Evolutionary conservation across 2,113 vertebrate species (phyloP).

Genomic region (Budorcas taxicolor): DNA sequence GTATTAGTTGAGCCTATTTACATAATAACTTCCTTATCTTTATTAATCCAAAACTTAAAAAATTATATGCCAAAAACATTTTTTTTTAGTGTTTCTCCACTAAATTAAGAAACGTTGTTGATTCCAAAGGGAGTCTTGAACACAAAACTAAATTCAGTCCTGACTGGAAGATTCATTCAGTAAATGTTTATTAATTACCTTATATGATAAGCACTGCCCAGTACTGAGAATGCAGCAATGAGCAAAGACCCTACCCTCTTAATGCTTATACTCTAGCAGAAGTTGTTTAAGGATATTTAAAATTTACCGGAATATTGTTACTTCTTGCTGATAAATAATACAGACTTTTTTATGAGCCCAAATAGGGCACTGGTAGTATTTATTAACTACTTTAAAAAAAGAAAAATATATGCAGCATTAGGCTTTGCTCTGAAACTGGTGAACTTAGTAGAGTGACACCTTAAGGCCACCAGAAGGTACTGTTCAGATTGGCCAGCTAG

Average conservation of each 20-base stretch:
- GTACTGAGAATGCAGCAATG: background rate
- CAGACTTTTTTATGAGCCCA: background rate
- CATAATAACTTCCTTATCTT: background rate
- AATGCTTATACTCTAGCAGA: background rate
- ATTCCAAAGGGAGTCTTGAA: background rate
- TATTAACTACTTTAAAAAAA: background rate
- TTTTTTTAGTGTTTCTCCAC: background rate
- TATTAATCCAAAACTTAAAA: conserved; percentile 18
- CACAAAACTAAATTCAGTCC: background rate
- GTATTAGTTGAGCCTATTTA: background rate
- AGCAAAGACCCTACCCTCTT: background rate
- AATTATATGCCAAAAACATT: background rate
- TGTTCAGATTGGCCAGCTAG: background rate
- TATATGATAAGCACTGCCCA: background rate
- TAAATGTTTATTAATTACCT: background rate
- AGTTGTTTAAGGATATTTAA: conserved; percentile 12
- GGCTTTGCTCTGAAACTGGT: background rate
- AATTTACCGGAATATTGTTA: background rate
- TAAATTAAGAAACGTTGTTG: background rate
- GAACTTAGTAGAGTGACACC: background rate
- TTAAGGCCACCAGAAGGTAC: background rate
- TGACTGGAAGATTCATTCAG: background rate
- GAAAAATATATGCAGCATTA: background rate
- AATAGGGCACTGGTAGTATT: background rate
- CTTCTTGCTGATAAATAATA: background rate